phyloP scores from a whole-genome alignment of 2,797 vertebrate species.

The Strix occidentalis region DNA sequence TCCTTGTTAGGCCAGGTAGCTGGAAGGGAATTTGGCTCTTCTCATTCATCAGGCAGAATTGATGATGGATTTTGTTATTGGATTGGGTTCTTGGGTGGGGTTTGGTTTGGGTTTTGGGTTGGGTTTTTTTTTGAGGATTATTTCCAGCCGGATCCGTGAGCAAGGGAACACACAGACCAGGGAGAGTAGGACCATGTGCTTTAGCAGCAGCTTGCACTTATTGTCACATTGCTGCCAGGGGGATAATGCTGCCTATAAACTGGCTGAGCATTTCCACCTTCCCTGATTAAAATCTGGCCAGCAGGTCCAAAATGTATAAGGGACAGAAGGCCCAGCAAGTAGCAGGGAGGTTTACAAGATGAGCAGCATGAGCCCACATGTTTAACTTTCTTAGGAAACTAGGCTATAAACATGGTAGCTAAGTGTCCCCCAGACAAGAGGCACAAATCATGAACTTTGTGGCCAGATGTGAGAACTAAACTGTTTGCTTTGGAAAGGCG shows the following conservation, averaged over 20 bases:
- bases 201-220: not conserved
- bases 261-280: not conserved
- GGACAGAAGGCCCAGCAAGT: not conserved
- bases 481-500: not conserved
- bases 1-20: not conserved
- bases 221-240: not conserved
- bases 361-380: not conserved
- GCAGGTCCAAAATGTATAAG: not conserved
- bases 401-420: not conserved
- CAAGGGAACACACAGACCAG: not conserved
- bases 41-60: not conserved
- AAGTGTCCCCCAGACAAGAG: not conserved
- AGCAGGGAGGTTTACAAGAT: not conserved
- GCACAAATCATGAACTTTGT: fast-evolving
- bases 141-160: not conserved
- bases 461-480: not conserved
- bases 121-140: not conserved
- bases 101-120: not conserved
- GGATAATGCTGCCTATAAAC: not conserved
- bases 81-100: too few relatives aligned
- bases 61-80: not conserved
- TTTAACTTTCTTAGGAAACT: not conserved
- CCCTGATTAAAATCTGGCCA: not conserved
- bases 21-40: not conserved
- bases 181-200: fast-evolving